A percentile compares a stretch with the other conserved stretches of the same genome.
Conservation (phyloP, 1,140 invertebrate genomes). For the Eurosta solidaginis region DNA sequence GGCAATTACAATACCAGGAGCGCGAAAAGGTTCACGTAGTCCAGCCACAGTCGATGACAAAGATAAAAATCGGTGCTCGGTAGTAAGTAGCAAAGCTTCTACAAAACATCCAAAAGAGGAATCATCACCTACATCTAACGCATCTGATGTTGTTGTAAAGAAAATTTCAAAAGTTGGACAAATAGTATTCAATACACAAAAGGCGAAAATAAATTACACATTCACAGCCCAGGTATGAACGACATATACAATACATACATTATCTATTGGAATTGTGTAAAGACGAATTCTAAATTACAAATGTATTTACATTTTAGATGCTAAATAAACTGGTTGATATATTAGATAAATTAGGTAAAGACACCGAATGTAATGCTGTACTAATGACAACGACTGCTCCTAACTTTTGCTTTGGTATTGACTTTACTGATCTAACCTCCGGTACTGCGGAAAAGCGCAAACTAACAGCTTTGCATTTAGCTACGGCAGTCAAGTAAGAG, state of each 20-base stretch:
- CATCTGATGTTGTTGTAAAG: slow-evolving; percentile 65
- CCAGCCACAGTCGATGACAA: slow-evolving; percentile 36
- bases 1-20: neutral
- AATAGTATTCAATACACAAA: slow-evolving; percentile 66
- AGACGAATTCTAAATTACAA: slow-evolving; percentile 9
- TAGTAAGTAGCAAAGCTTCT: slow-evolving; percentile 20
- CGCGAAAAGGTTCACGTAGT: neutral
- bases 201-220: slow-evolving; percentile 65
- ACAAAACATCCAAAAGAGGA: slow-evolving; percentile 62
- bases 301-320: slow-evolving; percentile 62
- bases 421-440: slow-evolving; percentile 68
- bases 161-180: slow-evolving; percentile 69
- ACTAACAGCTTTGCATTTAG: slow-evolving; percentile 64
- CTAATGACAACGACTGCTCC: slow-evolving; percentile 67
- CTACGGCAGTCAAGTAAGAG: slow-evolving; percentile 67
- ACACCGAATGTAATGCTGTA: slow-evolving; percentile 68
- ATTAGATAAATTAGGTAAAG: slow-evolving; percentile 65
- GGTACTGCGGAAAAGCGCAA: slow-evolving; percentile 66
- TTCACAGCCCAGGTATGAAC: slow-evolving; percentile 65
- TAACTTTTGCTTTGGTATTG: slow-evolving; percentile 74
- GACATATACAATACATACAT: neutral
- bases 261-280: no score
- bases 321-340: slow-evolving; percentile 69
- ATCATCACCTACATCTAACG: neutral
- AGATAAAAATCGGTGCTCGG: slow-evolving; percentile 39